Evolutionary conservation across 2,888 invertebrate species (phyloP), one percentile per base, ranked within the genome.

Genomic region (Ochropacha duplaris): DNA sequence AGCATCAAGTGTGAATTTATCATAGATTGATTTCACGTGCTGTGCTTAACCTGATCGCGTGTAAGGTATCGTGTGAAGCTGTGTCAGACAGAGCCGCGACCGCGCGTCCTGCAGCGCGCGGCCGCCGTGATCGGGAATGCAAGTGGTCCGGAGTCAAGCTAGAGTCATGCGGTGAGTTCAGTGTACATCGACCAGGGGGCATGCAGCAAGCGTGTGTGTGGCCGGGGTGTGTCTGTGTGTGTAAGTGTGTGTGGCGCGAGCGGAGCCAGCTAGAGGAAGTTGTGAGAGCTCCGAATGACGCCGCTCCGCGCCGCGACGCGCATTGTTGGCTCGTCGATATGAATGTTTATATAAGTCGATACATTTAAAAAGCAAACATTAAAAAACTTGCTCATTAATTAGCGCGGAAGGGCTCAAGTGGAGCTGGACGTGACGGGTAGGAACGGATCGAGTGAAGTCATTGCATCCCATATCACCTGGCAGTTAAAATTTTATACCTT

Each of bases 391-490:
- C 19, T 22, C 36, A 39, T 50, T 55, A 19, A 16, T 16, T 58
- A 76, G 81, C 81, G 86, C 86, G 84, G 84, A 84, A 81, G 76
- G 86, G 77, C 81, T 81, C 84, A 76, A 67, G 78, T 82, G 82
- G 83, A 80, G 81, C 77, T 70, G 86, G 86, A 86, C 71, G 81
- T 85, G 81, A 84, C 75, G 86, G 89, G 77, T 78, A 78, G 89
- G 90, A 85, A 68, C 74, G 86, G 88, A 80, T 79, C 79, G 79
- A 88, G 86, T 89, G 86, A 87, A 83, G 76, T 87, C 83, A 78
- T 87, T 88, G 92, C 92, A 92, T 92, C 92, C 92, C 92, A 92
- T 92, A 92, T 92, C 92, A 92, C 92, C 91, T 90, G 90, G 90
- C 92, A 85, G 83, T 88, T 87, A 6, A 78, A 90, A 92, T 92